phyloP scores from a whole-genome alignment of 2,113 vertebrate species.

The Periophthalmus modestus region DNA sequence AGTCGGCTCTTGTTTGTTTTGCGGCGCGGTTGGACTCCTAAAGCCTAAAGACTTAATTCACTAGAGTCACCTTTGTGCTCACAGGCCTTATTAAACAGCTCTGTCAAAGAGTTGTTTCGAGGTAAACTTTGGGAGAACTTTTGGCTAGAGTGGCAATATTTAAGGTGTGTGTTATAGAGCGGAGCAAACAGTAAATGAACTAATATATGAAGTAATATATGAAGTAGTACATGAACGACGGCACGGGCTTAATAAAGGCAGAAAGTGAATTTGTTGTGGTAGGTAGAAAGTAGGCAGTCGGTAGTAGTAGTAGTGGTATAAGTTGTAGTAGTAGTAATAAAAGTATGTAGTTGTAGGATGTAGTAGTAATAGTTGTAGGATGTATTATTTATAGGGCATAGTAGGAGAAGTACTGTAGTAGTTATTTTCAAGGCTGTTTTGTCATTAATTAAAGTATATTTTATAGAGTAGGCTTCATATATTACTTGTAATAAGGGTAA shows the following conservation, averaged over 20 bases:
- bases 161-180: neutral
- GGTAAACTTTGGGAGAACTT: neutral
- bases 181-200: too few species aligned
- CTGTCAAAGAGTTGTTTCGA: slow-evolving; percentile 2
- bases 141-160: neutral
- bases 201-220: too few species aligned
- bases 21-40: neutral
- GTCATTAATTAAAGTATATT: too few species aligned
- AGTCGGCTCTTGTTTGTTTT: slow-evolving; percentile 6
- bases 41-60: slow-evolving; percentile 6
- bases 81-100: neutral
- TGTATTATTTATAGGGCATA: too few species aligned
- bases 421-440: too few species aligned
- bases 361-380: too few species aligned
- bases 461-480: neutral
- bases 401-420: too few species aligned
- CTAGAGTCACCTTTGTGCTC: slow-evolving; percentile 2
- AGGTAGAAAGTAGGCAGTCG: neutral
- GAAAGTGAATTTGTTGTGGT: too few species aligned
- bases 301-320: neutral
- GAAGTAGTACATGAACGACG: too few species aligned
- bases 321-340: neutral
- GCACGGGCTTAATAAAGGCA: too few species aligned
- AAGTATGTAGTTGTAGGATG: too few species aligned
- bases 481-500: too few species aligned